Evolutionary conservation across 2,797 vertebrate genomes (phyloP).

Genomic region (Eutrigla gurnardus): DNA sequence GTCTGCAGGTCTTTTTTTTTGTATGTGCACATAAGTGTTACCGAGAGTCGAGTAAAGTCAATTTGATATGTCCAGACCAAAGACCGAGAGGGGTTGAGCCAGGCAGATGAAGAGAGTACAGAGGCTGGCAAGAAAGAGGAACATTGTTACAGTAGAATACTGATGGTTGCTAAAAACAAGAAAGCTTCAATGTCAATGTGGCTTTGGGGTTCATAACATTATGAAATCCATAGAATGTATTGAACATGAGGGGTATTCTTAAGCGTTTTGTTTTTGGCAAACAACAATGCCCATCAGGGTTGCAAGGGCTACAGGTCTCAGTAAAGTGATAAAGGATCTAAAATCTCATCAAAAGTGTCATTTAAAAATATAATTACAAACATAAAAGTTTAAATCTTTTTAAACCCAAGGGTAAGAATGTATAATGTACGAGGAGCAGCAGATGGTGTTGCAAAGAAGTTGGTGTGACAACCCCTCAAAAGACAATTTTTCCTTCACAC

Average conservation of each 20-base stretch:
- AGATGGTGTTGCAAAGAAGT: no score
- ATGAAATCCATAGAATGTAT: neutral
- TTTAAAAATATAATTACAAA: no score
- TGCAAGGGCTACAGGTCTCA: neutral
- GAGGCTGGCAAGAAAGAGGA: neutral
- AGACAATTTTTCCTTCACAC: no score
- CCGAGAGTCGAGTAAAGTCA: slow-evolving; percentile 18
- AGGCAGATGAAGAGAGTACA: neutral
- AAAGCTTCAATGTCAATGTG: neutral
- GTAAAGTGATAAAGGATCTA: no score
- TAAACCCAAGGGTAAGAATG: no score
- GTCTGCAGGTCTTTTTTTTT: slow-evolving; percentile 11
- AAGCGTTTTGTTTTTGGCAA: neutral
- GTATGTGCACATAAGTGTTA: slow-evolving; percentile 18
- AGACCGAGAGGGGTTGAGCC: neutral
- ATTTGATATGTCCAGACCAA: slow-evolving; percentile 26
- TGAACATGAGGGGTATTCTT: neutral
- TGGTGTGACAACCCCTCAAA: no score
- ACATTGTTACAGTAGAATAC: neutral
- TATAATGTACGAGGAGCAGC: no score
- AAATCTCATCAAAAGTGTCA: no score
- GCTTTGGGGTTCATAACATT: neutral
- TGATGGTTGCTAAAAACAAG: neutral
- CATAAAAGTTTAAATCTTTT: no score
- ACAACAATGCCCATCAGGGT: neutral